Percentiles rank a stretch among this genome's conserved stretches.
These are phyloP conservation scores for Hymenopus coronatus DNA, from an alignment of 2,888 invertebrate genomes.

Conservation along the genomic window DNA sequence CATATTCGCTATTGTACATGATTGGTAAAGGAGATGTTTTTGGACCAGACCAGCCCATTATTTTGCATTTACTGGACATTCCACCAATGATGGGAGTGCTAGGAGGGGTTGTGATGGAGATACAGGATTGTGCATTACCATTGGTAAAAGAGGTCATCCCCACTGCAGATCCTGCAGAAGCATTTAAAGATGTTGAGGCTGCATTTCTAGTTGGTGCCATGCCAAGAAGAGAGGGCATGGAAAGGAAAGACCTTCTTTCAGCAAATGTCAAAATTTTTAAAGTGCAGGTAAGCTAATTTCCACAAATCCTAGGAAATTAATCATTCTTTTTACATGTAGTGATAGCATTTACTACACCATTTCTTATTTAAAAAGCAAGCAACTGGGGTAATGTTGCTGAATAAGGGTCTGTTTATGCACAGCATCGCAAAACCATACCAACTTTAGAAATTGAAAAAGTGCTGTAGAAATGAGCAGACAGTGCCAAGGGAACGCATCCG, in stretches of 20 bases:
- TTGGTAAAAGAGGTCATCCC: slow-evolving; percentile 77
- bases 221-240: slow-evolving; percentile 98
- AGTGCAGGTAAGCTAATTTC: slow-evolving; percentile 58
- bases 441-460: too few species aligned
- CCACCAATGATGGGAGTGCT: slow-evolving; percentile 94
- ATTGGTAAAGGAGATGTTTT: slow-evolving; percentile 95
- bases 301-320: too few species aligned
- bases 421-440: too few species aligned
- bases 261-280: slow-evolving; percentile 99
- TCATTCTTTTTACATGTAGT: too few species aligned
- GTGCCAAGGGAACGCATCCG: too few species aligned
- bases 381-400: too few species aligned
- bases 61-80: slow-evolving; percentile 90
- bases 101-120: slow-evolving; percentile 97
- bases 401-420: too few species aligned
- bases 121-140: slow-evolving; percentile 93
- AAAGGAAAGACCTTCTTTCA: slow-evolving; percentile 93
- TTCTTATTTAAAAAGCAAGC: too few species aligned
- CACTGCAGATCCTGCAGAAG: slow-evolving; percentile 82
- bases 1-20: slow-evolving; percentile 92
- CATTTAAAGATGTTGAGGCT: slow-evolving; percentile 94
- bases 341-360: too few species aligned
- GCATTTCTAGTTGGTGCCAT: slow-evolving; percentile 97
- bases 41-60: slow-evolving; percentile 81
- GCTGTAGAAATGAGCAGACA: too few species aligned